Percentiles rank a stretch among this genome's conserved stretches.
phyloP scores from a whole-genome alignment of 1,140 invertebrate genomes.

The Drosophila auraria region DNA sequence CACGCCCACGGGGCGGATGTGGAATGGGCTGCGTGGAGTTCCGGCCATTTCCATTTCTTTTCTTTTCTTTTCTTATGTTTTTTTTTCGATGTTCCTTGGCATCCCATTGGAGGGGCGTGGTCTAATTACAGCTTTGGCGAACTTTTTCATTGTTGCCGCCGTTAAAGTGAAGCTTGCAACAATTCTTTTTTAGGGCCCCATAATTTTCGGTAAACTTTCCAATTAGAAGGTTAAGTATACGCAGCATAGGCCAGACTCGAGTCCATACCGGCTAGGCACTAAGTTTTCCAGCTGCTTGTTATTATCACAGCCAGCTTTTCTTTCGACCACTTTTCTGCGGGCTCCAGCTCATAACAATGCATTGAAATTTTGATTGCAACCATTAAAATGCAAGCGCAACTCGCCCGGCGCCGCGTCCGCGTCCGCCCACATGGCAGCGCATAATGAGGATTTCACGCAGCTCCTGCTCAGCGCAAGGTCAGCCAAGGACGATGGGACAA shows the following conservation, averaged over 20 bases:
- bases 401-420: slow-evolving; percentile 15
- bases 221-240: slow-evolving; percentile 75
- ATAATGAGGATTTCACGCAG: slow-evolving; percentile 74
- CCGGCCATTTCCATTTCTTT: slow-evolving; percentile 27
- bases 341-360: slow-evolving; percentile 61
- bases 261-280: slow-evolving; percentile 2
- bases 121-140: slow-evolving; percentile 65
- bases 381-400: slow-evolving; percentile 77
- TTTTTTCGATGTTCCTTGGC: slow-evolving; percentile 1
- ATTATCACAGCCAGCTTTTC: slow-evolving; percentile 39
- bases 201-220: slow-evolving; percentile 58
- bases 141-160: slow-evolving; percentile 64
- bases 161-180: slow-evolving; percentile 54
- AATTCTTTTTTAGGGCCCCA: slow-evolving; percentile 52
- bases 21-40: slow-evolving; percentile 19
- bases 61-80: slow-evolving; percentile 1
- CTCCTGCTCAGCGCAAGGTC: slow-evolving; percentile 70
- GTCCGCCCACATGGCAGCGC: slow-evolving; percentile 34
- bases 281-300: slow-evolving; percentile 35
- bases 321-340: slow-evolving; percentile 18
- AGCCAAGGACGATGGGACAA: slow-evolving; percentile 73
- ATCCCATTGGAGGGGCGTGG: slow-evolving; percentile 35
- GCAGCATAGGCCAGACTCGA: slow-evolving; percentile 34
- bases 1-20: slow-evolving; percentile 36
- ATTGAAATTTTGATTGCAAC: slow-evolving; percentile 79